Evolutionary conservation across 2,797 vertebrate species (phyloP), one percentile per base, ranked within the genome.

Genomic region (Platyrinchus mystaceus): DNA sequence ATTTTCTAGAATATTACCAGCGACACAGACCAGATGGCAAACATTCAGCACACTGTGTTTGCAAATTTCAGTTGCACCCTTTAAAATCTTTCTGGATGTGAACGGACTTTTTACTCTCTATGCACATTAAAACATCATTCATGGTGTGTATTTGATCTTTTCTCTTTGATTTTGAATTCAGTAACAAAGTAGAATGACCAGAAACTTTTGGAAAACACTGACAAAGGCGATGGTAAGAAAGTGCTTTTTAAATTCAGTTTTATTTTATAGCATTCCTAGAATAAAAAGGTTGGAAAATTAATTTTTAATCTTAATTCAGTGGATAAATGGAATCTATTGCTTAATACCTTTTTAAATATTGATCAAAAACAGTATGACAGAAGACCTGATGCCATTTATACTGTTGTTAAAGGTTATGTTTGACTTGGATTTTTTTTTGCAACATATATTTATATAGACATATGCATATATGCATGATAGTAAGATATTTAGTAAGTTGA

Each of bases 141-240:
- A 53, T 43, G 60, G 94, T 76, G 20, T 47, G 6, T 66, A 5
- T 52, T n/a, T 93, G 81, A 88, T 76, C 23, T 90, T 74, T 90
- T 36, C 52, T 73, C 47, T 78, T 93, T 76, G 15, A 39, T 75
- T 94, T 83, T 71, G 44, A 87, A 50, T 93, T 96, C 36, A 30
- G 21, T 74, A 81, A 67, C 63, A 83, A 76, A 96, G 32, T 64
- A 95, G 55, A 94, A 98, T 98, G 98, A 85, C 97, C 80, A 96
- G 97, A 92, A 98, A 93, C 76, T 96, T 98, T 79, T 98, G 98
- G 98, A 98, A 97, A 94, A 83, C 94, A 55, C 93, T 98, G 82
- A 94, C 97, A 78, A 97, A 98, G 76, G 94, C 69, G 21, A 95
- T 98, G 98, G 98, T 98, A 98, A 98, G 98, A 94, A 66, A 86